Base-by-base conservation (phyloP, 2,888 invertebrate species). In the Stenodema calcarata region DNA sequence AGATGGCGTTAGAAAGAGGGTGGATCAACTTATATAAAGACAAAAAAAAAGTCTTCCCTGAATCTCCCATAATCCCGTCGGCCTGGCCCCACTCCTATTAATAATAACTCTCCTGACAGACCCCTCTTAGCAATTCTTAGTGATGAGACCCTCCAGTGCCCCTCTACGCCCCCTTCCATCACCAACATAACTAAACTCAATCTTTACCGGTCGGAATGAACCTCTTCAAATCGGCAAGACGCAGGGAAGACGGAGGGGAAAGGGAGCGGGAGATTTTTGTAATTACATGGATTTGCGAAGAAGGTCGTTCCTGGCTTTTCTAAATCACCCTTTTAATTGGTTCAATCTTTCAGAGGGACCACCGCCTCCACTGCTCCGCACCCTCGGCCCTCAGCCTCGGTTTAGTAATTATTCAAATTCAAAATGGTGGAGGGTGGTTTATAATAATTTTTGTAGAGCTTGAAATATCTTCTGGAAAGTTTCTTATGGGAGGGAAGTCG, bases 251-350 rank as follows among this genome's bases (percentile, higher is more conserved):
- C 30, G 50, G 79, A 27, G 47, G 18, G 79, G 50, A 50, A 23
- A n/a, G 14, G 54, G 54, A 54, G 82, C 11, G 42, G 78, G 42
- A 28, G 82, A 82, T 82, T 82, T 82, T 82, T 82, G 82, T 82
- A 82, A 82, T 82, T 82, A 82, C 82, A 82, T 82, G 82, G 82
- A 82, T 82, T 82, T 82, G 82, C 82, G 82, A 82, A 82, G 82
- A 82, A 82, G 82, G 82, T 82, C 82, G 82, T 82, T 70, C 82
- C 70, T 41, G 82, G 82, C 82, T 82, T 82, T 82, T 82, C 82
- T 82, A 82, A 82, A 82, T 82, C 82, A 82, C 82, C 82, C 82
- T 82, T 82, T 82, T 82, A 82, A 82, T 82, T 82, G 82, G 82
- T 82, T 70, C 82, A 82, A 82, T 82, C 82, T 82, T 80, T 82